Evolutionary conservation across 2,888 invertebrate genomes (phyloP), one percentile per base, ranked within the genome.

Genomic region (Tinea trinotella): DNA sequence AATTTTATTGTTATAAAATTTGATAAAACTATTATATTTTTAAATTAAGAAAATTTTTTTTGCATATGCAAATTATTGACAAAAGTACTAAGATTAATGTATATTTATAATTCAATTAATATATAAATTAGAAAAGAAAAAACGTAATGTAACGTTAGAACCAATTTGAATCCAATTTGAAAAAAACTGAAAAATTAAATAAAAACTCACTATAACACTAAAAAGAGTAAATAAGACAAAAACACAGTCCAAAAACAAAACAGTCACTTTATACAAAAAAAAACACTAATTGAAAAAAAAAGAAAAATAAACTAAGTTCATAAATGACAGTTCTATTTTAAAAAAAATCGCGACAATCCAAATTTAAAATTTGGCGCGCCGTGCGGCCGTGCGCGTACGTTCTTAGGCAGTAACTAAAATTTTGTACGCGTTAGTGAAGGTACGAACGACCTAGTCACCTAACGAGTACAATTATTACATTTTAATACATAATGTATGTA

Each of bases 381-480:
- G 66, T 60, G 67, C 75, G 79, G 74, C 78, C 80, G 81, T 72
- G 80, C 84, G 81, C 80, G 71, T 74, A 76, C 80, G 76, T 71
- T 73, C 73, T 72, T 68, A 76, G 70, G 68, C 74, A 73, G 77
- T 64, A 77, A 83, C 83, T 84, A 80, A 85, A 76, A 20, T 81
- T 81, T 80, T 76, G 82, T 79, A 70, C 74, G 77, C 77, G 79
- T 74, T 70, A 64, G 81, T 70, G 78, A 81, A 82, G 78, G 83
- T 76, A 72, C 74, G 34, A 17, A 72, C 74, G 34, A 17, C 40
- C 54, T 63, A 65, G 66, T 66, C 67, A 70, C 10, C 19, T 46
- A 17, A 40, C 17, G 6, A 17, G 2, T 40, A n/a, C 9, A 17
- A 6, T 30, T 30, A 30, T 30, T 30, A 30, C 7, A 30, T 30